Evolutionary conservation across 2,888 invertebrate genomes (phyloP), one percentile per base, ranked within the genome.

Genomic region (Rhorus exstirpatorius): DNA sequence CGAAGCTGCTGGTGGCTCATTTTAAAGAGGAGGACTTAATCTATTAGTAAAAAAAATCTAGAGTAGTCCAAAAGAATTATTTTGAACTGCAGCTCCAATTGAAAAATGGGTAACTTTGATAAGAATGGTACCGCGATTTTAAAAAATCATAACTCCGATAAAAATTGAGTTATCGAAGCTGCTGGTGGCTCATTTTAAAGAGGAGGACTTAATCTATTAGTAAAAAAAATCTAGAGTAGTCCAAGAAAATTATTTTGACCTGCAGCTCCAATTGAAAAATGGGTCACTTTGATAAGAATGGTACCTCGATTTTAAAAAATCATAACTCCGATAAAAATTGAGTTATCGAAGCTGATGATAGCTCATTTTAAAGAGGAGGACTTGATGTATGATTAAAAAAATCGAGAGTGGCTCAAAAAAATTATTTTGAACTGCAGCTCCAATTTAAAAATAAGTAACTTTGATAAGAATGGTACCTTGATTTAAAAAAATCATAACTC

Each of bases 401-500:
- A 38, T 8, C 31, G 31, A 31, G 31, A 31, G 3, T 31, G 2
- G 31, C 6, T 6, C 31, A 3, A 6, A 35, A 7, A 0, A 3
- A 35, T 0, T 7, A 14, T 12, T 0, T 8, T 19, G n/a, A 41
- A 63, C 19, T 12, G 12, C 12, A 3, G 6, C 10, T 17, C 26
- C 26, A 10, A 44, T 51, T 51, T 2, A 49, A 19, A n/a, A 24
- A 44, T 24, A 10, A 6, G 6, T 6, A 31, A 31, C n/a, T n/a
- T 21, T 53, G 3, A 1, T 24, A n/a, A 24, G 24, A 53, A 24
- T 24, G 12, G 21, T 24, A 53, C 6, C 24, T 53, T 26, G 6
- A 3, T 26, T 55, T 55, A 55, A 55, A 55, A 55, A 55, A 55
- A 55, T 55, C 53, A 26, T 55, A 55, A 55, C 53, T 26, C 14